A percentile compares a stretch with the other conserved stretches of the same genome.
Evolutionary conservation across 1,140 invertebrate species (phyloP).

Genomic region (Lepidostoma basale): DNA sequence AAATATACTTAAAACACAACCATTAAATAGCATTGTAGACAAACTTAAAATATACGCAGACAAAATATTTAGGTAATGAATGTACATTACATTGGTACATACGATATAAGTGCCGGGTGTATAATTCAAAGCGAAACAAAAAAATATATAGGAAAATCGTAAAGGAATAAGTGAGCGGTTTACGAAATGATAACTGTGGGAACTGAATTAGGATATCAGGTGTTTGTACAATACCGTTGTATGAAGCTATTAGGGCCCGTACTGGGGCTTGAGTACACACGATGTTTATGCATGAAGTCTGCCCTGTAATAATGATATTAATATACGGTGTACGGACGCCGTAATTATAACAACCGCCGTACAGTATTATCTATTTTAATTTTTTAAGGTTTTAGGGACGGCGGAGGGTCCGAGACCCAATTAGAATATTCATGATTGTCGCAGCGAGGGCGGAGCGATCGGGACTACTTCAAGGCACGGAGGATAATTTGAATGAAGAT

Average conservation of each 20-base stretch:
- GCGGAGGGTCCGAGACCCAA: slow-evolving; percentile 31
- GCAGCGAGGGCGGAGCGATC: neutral
- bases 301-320: slow-evolving; percentile 37
- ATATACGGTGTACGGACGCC: slow-evolving; percentile 26
- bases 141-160: neutral
- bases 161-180: slow-evolving; percentile 9
- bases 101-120: no score
- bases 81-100: no score
- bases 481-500: neutral
- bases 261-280: slow-evolving; percentile 14
- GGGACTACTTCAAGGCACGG: neutral
- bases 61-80: no score
- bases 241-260: slow-evolving; percentile 23
- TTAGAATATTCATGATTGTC: slow-evolving; percentile 45
- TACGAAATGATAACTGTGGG: slow-evolving; percentile 30
- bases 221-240: slow-evolving; percentile 28
- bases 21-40: no score
- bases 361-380: slow-evolving; percentile 42
- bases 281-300: slow-evolving; percentile 35
- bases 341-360: slow-evolving; percentile 22
- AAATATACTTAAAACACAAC: no score
- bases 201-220: slow-evolving; percentile 30
- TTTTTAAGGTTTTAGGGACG: slow-evolving; percentile 35
- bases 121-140: no score
- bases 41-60: no score